Conservation (phyloP, 2,888 invertebrate genomes). For the Ichneumon xanthorius region DNA sequence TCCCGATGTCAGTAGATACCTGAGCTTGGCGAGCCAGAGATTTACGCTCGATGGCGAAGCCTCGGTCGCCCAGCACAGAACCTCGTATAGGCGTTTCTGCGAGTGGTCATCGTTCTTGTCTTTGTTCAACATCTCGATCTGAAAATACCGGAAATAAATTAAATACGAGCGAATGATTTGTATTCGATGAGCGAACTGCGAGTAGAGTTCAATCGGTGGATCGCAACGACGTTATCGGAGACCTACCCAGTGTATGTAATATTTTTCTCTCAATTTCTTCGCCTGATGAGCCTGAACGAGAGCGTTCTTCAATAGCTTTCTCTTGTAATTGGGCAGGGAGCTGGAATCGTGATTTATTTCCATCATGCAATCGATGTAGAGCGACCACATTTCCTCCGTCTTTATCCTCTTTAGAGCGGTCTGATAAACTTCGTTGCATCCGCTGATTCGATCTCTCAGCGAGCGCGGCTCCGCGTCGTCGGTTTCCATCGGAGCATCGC, state of each 20-base stretch:
- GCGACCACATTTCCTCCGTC: slow-evolving; percentile 86
- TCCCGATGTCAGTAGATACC: slow-evolving; percentile 84
- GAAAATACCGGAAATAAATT: slow-evolving; percentile 30
- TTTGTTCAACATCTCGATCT: slow-evolving; percentile 79
- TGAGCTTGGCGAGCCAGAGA: slow-evolving; percentile 86
- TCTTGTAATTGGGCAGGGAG: slow-evolving; percentile 85
- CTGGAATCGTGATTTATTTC: slow-evolving; percentile 85
- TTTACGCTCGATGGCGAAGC: slow-evolving; percentile 84
- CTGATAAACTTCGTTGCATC: slow-evolving; percentile 86
- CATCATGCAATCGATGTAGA: slow-evolving; percentile 87
- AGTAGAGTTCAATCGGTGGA: background rate
- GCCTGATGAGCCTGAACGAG: slow-evolving; percentile 85
- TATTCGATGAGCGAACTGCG: background rate
- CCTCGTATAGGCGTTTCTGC: slow-evolving; percentile 78
- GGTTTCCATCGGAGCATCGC: slow-evolving; percentile 72
- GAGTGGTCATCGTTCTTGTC: slow-evolving; percentile 74
- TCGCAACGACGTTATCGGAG: background rate
- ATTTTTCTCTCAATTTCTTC: slow-evolving; percentile 85
- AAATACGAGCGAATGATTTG: background rate
- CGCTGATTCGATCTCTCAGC: slow-evolving; percentile 84
- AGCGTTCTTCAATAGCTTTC: slow-evolving; percentile 85
- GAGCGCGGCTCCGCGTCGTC: slow-evolving; percentile 77
- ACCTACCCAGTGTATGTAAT: slow-evolving; percentile 85
- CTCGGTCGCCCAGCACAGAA: slow-evolving; percentile 85
- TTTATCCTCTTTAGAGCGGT: slow-evolving; percentile 85